Evolutionary conservation across 2,888 invertebrate genomes (phyloP).

Genomic region (Tipula lateralis): DNA sequence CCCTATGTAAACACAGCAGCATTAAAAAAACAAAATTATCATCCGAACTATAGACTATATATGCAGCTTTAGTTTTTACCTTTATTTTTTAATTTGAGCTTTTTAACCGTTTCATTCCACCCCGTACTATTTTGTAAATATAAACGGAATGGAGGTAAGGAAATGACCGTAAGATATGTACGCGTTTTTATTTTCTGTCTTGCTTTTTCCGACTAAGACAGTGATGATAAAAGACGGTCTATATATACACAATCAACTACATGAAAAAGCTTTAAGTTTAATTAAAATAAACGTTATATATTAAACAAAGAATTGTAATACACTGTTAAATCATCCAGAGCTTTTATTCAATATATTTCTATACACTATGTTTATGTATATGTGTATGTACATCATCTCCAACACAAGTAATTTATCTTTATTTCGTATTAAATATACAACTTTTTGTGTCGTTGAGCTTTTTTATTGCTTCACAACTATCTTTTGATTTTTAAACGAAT

Average conservation of each 20-base stretch:
- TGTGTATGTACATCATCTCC: too few relatives aligned
- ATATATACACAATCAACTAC: not conserved
- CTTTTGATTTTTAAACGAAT: not conserved
- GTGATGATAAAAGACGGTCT: not conserved
- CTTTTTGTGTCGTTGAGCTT: not conserved
- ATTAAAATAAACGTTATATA: not conserved
- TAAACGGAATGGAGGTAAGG: not conserved
- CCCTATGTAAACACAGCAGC: not conserved
- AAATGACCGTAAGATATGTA: not conserved
- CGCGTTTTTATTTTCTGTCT: not conserved
- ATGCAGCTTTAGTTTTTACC: not conserved
- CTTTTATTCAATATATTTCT: not conserved
- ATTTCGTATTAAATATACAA: not conserved
- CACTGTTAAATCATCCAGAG: not conserved
- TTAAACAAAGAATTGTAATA: not conserved
- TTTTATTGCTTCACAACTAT: constrained; percentile 11
- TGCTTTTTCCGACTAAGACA: not conserved
- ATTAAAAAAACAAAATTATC: not conserved
- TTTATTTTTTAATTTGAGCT: not conserved
- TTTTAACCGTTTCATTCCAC: not conserved
- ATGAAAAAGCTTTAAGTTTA: not conserved
- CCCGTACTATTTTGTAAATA: not conserved
- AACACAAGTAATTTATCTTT: not conserved
- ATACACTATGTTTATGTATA: not conserved
- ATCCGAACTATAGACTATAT: not conserved